Conservation (phyloP, 2,113 vertebrate genomes). For the Solea solea region DNA sequence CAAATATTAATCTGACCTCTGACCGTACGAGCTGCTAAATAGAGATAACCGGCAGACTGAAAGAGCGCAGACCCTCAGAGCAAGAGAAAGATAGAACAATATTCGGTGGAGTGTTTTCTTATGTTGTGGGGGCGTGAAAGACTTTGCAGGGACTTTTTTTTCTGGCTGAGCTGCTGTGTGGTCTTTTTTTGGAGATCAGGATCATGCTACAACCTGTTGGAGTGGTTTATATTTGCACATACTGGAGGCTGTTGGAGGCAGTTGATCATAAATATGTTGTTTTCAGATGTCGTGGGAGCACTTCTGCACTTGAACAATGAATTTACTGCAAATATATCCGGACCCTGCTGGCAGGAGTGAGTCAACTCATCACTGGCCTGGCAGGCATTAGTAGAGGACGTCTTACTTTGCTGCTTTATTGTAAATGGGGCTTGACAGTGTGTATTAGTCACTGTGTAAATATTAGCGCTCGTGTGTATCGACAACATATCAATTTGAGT, state of each 20-base stretch:
- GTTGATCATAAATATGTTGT: not conserved
- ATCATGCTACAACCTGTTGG: constrained; percentile 66
- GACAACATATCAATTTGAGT: not conserved
- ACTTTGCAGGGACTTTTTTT: constrained; percentile 33
- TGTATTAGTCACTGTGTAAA: not conserved
- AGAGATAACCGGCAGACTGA: constrained; percentile 49
- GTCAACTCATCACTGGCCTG: not conserved
- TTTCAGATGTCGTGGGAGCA: constrained; percentile 3
- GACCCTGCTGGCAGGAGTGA: not conserved
- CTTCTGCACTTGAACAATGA: not conserved
- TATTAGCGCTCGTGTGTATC: not conserved
- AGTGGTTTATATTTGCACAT: constrained; percentile 52
- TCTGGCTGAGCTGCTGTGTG: constrained; percentile 45
- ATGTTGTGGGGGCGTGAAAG: constrained; percentile 27
- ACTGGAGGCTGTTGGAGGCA: constrained; percentile 10
- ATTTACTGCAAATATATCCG: not conserved
- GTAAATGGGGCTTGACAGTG: not conserved
- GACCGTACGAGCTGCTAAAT: constrained; percentile 67
- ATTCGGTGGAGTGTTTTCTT: not conserved
- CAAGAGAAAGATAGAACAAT: constrained; percentile 1
- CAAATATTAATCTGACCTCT: constrained; percentile 84
- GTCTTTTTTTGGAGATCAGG: constrained; percentile 45
- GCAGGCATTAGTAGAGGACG: not conserved
- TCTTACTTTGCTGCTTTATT: not conserved
- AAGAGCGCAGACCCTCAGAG: constrained; percentile 14